phyloP scores from a whole-genome alignment of 2,113 vertebrate genomes.

The Himantopus leucocephalus region DNA sequence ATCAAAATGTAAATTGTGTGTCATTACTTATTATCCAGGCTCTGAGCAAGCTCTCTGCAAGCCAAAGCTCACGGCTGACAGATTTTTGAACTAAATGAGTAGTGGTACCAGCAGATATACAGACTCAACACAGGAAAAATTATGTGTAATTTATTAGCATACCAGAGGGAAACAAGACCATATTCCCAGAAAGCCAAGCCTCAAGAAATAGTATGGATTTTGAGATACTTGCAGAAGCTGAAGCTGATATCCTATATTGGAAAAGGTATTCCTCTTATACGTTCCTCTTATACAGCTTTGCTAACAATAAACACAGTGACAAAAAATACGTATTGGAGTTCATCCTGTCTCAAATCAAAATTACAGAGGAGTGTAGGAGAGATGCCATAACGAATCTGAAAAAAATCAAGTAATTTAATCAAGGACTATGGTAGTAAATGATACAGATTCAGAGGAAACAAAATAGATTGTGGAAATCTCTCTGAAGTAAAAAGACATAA shows the following conservation, averaged over 20 bases:
- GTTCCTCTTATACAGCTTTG: background rate
- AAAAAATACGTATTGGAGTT: background rate
- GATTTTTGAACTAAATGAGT: constrained; percentile 25
- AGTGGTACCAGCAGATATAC: background rate
- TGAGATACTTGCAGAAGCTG: background rate
- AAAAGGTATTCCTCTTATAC: background rate
- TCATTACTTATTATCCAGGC: constrained; percentile 29
- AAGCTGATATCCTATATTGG: background rate
- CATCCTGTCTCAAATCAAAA: background rate
- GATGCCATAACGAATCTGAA: background rate
- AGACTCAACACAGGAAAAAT: background rate
- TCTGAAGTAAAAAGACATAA: background rate
- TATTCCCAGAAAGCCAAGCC: background rate
- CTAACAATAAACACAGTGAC: background rate
- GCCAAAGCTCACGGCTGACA: background rate
- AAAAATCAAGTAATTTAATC: background rate
- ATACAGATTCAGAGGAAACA: background rate
- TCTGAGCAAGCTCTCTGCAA: constrained; percentile 2
- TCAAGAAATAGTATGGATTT: background rate
- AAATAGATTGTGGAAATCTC: background rate
- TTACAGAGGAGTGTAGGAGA: background rate
- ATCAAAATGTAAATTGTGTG: constrained; percentile 33
- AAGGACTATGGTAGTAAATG: background rate
- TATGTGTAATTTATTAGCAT: background rate
- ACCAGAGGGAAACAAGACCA: background rate